A percentile compares a stretch with the other conserved stretches of the same genome.
phyloP scores from a whole-genome alignment of 2,113 vertebrate genomes.

The Corythornis madagascariensis region DNA sequence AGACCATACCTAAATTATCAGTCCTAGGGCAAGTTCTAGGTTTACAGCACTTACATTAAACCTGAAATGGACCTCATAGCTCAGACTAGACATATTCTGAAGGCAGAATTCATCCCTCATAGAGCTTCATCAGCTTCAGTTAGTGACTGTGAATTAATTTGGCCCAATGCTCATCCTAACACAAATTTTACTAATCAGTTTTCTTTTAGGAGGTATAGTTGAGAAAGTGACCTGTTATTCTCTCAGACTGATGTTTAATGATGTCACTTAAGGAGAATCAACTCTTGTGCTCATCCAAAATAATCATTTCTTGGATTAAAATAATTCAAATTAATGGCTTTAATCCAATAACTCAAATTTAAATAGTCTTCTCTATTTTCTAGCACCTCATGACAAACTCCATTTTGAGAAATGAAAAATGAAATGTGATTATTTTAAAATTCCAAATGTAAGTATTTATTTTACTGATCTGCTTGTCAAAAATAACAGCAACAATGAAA shows the following conservation, averaged over 20 bases:
- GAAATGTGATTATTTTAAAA: not conserved
- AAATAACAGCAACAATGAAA: not conserved
- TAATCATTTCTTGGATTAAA: not conserved
- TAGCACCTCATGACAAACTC: not conserved
- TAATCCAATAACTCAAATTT: not conserved
- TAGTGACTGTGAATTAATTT: not conserved
- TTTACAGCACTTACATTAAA: not conserved
- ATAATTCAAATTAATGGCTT: not conserved
- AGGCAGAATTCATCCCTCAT: not conserved
- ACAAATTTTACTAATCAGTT: not conserved
- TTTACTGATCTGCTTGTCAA: not conserved
- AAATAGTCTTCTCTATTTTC: not conserved
- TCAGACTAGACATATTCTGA: not conserved
- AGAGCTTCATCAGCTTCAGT: not conserved
- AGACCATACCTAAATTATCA: not conserved
- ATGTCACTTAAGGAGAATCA: not conserved
- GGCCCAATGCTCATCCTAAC: not conserved
- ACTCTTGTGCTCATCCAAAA: not conserved
- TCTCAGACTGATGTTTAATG: not conserved
- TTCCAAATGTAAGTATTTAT: not conserved
- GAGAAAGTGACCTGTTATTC: not conserved
- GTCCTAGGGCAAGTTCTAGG: not conserved
- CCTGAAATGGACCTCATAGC: not conserved
- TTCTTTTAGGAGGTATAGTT: not conserved
- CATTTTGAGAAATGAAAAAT: not conserved